These are phyloP conservation scores for Drosophila percnosoma DNA, from an alignment of 2,888 invertebrate species.

Conservation along the genomic window DNA sequence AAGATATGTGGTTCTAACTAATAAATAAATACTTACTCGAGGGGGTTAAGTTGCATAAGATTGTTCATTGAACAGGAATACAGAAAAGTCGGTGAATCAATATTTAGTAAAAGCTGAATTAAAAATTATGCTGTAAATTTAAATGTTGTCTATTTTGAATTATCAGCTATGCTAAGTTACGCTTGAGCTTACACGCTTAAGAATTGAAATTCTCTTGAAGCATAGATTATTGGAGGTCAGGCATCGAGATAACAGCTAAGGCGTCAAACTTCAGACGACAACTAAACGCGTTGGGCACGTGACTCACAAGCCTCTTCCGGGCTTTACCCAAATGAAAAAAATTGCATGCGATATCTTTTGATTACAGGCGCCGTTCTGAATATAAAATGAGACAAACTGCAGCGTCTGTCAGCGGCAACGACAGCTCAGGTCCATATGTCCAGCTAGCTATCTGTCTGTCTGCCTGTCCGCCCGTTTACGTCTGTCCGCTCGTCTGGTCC, in stretches of 20 bases:
- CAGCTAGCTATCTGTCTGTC: slow-evolving; percentile 12
- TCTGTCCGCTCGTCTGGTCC: slow-evolving; percentile 27
- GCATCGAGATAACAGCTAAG: slow-evolving; percentile 21
- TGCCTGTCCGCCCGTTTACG: slow-evolving; percentile 10
- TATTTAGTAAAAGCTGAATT: slow-evolving; percentile 4
- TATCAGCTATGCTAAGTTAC: neutral
- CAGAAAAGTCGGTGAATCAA: neutral
- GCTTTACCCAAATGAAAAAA: slow-evolving; percentile 43
- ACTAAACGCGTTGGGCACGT: slow-evolving; percentile 59
- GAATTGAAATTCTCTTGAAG: slow-evolving; percentile 19
- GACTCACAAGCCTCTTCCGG: slow-evolving; percentile 51
- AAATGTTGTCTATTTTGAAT: slow-evolving; percentile 1
- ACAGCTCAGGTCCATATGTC: slow-evolving; percentile 37
- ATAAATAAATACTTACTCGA: neutral
- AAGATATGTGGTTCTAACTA: too few species aligned
- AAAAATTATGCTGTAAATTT: neutral
- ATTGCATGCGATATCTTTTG: slow-evolving; percentile 82
- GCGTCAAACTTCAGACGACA: slow-evolving; percentile 42
- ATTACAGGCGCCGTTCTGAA: slow-evolving; percentile 82
- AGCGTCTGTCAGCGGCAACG: slow-evolving; percentile 54
- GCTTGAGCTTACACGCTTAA: neutral
- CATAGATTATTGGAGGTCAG: slow-evolving; percentile 43
- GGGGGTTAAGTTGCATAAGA: neutral
- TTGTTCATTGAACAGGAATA: neutral
- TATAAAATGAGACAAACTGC: slow-evolving; percentile 82